A percentile compares a stretch with the other conserved stretches of the same genome.
These are phyloP conservation scores for Tetramorium simillimum DNA, from an alignment of 1,140 invertebrate genomes.

Conservation along the genomic window DNA sequence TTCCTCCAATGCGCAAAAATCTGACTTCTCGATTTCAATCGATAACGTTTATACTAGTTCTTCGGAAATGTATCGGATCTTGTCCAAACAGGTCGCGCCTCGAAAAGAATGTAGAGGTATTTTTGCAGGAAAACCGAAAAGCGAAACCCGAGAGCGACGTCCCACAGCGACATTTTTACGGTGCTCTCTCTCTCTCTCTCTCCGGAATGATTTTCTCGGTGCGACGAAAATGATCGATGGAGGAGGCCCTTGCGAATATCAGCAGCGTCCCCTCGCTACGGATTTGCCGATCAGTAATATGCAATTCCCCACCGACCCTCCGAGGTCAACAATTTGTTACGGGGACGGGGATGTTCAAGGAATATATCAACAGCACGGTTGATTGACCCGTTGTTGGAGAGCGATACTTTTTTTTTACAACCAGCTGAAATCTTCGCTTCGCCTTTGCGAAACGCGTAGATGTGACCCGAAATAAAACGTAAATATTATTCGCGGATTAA, in stretches of 20 bases:
- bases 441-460: not conserved
- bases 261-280: conserved; percentile 54
- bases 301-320: conserved; percentile 68
- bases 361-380: conserved; percentile 69
- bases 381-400: conserved; percentile 67
- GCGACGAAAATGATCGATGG: conserved; percentile 63
- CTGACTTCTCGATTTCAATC: not conserved
- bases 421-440: not conserved
- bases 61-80: not conserved
- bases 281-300: conserved; percentile 61
- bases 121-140: not conserved
- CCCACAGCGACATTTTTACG: not conserved
- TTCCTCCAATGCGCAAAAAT: not conserved
- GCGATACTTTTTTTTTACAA: conserved; percentile 26
- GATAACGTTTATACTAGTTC: not conserved
- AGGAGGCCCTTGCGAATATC: conserved; percentile 41
- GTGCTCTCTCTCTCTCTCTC: not conserved
- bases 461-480: not conserved
- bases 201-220: conserved; percentile 2
- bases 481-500: not conserved
- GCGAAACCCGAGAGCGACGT: too few species aligned
- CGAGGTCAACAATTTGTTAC: conserved; percentile 75
- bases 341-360: conserved; percentile 64
- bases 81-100: not conserved
- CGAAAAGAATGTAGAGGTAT: not conserved